Conservation (phyloP, 30 jellyfish, hydroid and myxozoan species). For the Chrysaora quinquecirrha region DNA sequence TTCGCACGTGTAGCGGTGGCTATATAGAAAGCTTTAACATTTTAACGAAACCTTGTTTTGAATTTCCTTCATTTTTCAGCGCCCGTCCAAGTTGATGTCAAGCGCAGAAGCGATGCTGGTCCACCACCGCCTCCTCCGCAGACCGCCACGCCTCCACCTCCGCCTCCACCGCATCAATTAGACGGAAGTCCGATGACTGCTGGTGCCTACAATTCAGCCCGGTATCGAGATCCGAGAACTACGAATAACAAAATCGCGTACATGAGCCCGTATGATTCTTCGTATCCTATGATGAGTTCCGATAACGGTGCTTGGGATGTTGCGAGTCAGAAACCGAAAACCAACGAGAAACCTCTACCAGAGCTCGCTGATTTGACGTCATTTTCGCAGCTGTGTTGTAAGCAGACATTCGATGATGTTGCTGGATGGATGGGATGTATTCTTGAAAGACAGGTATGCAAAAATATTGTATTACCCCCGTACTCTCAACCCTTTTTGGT, state of each 20-base stretch:
- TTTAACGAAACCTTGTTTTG: too few relatives aligned
- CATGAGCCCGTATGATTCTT: constrained; percentile 18
- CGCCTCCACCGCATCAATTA: constrained; percentile 72
- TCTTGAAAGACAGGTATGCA: constrained; percentile 87
- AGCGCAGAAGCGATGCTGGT: constrained; percentile 53
- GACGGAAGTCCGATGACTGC: constrained; percentile 41
- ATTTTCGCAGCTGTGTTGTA: constrained; percentile 61
- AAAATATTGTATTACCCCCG: too few relatives aligned
- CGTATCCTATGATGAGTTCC: constrained; percentile 3
- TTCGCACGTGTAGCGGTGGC: too few relatives aligned
- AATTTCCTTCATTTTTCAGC: too few relatives aligned
- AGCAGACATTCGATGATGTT: constrained; percentile 65
- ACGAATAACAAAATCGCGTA: neutral
- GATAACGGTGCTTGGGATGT: constrained; percentile 54
- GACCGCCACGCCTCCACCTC: constrained; percentile 78
- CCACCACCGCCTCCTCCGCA: constrained; percentile 98
- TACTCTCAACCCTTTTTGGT: too few relatives aligned
- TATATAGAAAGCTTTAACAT: too few relatives aligned
- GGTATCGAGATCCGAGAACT: constrained; percentile 63
- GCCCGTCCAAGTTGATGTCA: too few relatives aligned
- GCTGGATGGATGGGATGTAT: constrained; percentile 89
- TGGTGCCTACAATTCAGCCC: constrained; percentile 20
- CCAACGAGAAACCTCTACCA: constrained; percentile 53
- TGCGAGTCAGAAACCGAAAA: constrained; percentile 27
- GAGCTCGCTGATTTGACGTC: constrained; percentile 61